These are phyloP conservation scores for Contarinia nasturtii DNA, from an alignment of 1,140 invertebrate species.

Conservation along the genomic window DNA sequence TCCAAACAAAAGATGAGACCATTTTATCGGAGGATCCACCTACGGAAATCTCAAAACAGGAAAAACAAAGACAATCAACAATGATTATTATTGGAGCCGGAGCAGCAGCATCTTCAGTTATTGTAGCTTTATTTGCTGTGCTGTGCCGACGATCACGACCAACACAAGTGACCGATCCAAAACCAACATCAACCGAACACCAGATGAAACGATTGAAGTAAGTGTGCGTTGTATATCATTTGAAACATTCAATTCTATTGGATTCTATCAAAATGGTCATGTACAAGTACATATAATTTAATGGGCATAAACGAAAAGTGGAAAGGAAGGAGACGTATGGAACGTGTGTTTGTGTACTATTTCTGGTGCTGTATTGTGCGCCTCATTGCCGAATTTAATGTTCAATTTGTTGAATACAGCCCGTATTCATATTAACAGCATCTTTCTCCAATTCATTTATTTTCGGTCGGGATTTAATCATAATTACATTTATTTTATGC, in stretches of 20 bases:
- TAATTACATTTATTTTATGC: too few species aligned
- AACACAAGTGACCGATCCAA: slow-evolving; percentile 7
- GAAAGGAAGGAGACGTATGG: too few species aligned
- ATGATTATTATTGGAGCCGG: slow-evolving; percentile 21
- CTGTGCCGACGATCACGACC: slow-evolving; percentile 17
- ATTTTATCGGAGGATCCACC: slow-evolving; percentile 23
- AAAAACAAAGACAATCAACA: slow-evolving; percentile 22
- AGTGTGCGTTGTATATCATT: too few species aligned
- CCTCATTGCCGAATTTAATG: too few species aligned
- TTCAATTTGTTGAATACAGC: too few species aligned
- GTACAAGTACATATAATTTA: too few species aligned
- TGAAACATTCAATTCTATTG: too few species aligned
- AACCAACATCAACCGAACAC: slow-evolving; percentile 24
- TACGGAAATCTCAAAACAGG: slow-evolving; percentile 23
- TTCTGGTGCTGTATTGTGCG: slow-evolving; percentile 1
- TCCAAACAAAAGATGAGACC: slow-evolving; percentile 16
- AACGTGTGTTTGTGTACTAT: slow-evolving; percentile 1
- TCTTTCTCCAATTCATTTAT: too few species aligned
- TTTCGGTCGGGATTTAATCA: too few species aligned
- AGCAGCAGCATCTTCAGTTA: slow-evolving; percentile 25
- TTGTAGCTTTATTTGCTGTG: slow-evolving; percentile 22
- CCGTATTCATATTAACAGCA: too few species aligned
- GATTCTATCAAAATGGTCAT: too few species aligned
- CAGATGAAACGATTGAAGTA: slow-evolving; percentile 24
- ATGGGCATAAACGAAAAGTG: too few species aligned